Evolutionary conservation across 2,888 invertebrate genomes (phyloP).

Genomic region (Andrena haemorrhoa): DNA sequence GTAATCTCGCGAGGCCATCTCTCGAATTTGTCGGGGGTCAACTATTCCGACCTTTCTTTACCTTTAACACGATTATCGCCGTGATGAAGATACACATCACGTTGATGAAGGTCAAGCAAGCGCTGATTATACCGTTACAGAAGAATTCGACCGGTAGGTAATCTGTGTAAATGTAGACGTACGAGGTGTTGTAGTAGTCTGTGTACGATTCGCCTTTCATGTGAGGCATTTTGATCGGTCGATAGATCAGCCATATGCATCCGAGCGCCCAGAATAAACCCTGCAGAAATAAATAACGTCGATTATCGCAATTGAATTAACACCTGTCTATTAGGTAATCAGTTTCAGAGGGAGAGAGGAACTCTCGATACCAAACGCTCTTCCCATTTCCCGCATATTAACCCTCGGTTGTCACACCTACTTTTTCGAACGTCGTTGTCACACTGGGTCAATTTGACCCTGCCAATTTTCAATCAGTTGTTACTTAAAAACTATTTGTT

Average conservation of each 20-base stretch:
- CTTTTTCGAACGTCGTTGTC: too few species aligned
- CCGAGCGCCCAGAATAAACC: constrained; percentile 91
- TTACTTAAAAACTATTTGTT: too few species aligned
- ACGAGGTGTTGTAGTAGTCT: constrained; percentile 87
- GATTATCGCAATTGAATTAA: constrained; percentile 20
- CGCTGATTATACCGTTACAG: constrained; percentile 92
- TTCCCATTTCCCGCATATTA: constrained; percentile 1
- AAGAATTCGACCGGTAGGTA: constrained; percentile 92
- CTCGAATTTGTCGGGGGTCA: background rate
- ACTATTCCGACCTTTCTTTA: constrained; percentile 69
- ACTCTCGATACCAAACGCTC: background rate
- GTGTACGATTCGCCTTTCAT: constrained; percentile 89
- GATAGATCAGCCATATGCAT: constrained; percentile 90
- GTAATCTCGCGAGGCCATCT: constrained; percentile 4
- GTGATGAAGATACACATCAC: constrained; percentile 94
- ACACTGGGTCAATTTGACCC: too few species aligned
- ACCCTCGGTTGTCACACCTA: too few species aligned
- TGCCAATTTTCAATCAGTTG: too few species aligned
- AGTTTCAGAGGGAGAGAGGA: background rate
- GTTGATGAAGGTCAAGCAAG: constrained; percentile 92
- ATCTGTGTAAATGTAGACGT: constrained; percentile 89
- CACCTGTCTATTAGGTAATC: constrained; percentile 4
- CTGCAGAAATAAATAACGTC: constrained; percentile 81
- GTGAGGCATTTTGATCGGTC: constrained; percentile 89
- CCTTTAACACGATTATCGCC: constrained; percentile 91